Evolutionary conservation across 2,888 invertebrate genomes (phyloP), one percentile per base, ranked within the genome.

Genomic region (Cistogaster globosa): DNA sequence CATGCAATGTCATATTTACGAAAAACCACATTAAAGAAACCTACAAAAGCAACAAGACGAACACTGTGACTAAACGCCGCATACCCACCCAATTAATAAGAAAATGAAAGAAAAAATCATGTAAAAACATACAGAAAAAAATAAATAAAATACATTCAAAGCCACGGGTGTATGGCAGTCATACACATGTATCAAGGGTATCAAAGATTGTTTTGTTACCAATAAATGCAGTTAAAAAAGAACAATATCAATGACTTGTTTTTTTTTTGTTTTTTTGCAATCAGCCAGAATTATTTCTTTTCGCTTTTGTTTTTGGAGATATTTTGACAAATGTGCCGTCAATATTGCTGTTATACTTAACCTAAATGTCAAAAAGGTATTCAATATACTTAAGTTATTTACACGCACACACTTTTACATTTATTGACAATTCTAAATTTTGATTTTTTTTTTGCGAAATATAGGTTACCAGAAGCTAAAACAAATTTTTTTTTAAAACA

Each of bases 281-380:
- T 22, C 53, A 62, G 55, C 18, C 57, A 58, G 18, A 51, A 74
- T 45, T 74, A 16, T 60, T 36, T 14, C 42, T 62, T 22, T 60
- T 4, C n/a, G 22, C 48, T 51, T 22, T 57, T 65, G 36, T 42
- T 74, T 63, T 81, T 20, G 22, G 32, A 22, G 16, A 60, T 22
- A 74, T 74, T 84, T 80, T 82, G 87, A 87, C 87, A 87, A 87
- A 87, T 87, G 82, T 55, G 45, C 77, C 86, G 87, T 84, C 87
- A 87, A 85, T 82, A 77, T 57, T 57, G 58, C 48, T 78, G 79
- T 87, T 86, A 86, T 80, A 84, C 83, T 87, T 86, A 87, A 87
- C 87, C 86, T 77, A 87, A 86, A 86, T 87, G 87, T 87, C 86
- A 83, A 79, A 81, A 72, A 72, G 58, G 18, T 84, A 85, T 79